Base-by-base conservation (phyloP, 2,797 vertebrate species). In the Enteromius unitaeniatus region DNA sequence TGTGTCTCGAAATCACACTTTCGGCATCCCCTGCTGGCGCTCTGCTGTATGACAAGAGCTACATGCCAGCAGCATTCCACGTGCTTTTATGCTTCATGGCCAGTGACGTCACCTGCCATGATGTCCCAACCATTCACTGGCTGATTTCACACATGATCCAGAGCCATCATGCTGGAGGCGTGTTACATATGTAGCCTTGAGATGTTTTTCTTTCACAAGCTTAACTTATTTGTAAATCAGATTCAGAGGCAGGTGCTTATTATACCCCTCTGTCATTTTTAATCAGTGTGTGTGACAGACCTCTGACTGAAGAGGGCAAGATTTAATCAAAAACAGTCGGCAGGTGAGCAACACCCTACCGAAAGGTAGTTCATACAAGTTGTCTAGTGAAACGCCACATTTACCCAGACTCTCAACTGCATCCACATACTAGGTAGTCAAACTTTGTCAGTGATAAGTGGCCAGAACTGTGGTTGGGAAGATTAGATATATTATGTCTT, bases 221-320 rank as follows among this genome's bases (percentile, higher is more conserved):
- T 49, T 28, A 0, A 51, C 17, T 51, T 73, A 15, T 31, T 9
- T 19, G 4, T 73, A 31, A 51, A 31, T 73, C 70, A 31, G 8
- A 31, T 55, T 37, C 31, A 74, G 49, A 74, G 28, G 31, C 19
- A 14, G 72, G 4, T 74, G 72, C 21, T 74, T n/a, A 55, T 74
- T 53, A 53, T 74, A 49, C 47, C 26, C 28, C 21, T 40, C 13
- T 55, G 13, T 75, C 13, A 37, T 40, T 75, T 51, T 40, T 37
- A 58, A 58, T 75, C 49, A 17, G 19, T 75, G 49, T 74, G 72
- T 40, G 6, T 75, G 51, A 76, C 31, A 74, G 45, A 19, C 42
- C 14, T 51, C 45, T 3, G 23, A 73, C 21, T 45, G 67, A 69
- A 73, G 15, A 31, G 8, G 45, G 42, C 3, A 17, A 31, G 23